phyloP scores from a whole-genome alignment of 2,888 invertebrate genomes.

The Lithosia quadra region DNA sequence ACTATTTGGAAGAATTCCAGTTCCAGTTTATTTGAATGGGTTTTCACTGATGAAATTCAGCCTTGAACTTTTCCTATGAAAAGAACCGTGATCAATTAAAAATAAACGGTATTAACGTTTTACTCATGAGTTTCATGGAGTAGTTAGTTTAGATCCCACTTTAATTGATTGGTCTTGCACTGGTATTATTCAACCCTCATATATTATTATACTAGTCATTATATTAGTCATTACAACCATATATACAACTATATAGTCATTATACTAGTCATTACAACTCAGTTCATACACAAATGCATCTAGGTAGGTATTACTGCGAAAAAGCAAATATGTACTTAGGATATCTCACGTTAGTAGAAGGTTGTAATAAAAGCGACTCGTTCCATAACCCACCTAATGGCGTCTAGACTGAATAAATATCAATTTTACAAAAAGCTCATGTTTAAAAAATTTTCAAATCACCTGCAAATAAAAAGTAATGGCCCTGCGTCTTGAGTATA shows the following conservation, averaged over 20 bases:
- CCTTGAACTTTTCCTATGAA: no score
- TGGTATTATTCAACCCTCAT: no score
- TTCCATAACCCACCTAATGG: slow-evolving; percentile 24
- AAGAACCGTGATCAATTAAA: no score
- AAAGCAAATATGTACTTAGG: neutral
- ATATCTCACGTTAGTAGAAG: neutral
- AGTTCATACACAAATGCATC: neutral
- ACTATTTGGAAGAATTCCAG: no score
- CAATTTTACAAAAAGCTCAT: slow-evolving; percentile 28
- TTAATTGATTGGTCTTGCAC: no score
- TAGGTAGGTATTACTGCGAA: neutral
- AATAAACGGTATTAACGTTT: neutral
- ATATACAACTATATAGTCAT: no score
- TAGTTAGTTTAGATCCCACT: no score
- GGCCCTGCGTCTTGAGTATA: neutral
- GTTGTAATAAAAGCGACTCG: slow-evolving; percentile 8
- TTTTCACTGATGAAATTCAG: no score
- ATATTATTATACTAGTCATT: no score
- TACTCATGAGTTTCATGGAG: neutral
- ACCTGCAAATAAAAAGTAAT: slow-evolving; percentile 20
- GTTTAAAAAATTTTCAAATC: slow-evolving; percentile 23
- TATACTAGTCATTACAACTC: neutral
- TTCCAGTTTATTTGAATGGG: no score
- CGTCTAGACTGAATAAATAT: slow-evolving; percentile 47
- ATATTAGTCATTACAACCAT: no score